Evolutionary conservation across 1,140 invertebrate genomes (phyloP), one percentile per base, ranked within the genome.

Genomic region (Aphelenchoides besseyi): DNA sequence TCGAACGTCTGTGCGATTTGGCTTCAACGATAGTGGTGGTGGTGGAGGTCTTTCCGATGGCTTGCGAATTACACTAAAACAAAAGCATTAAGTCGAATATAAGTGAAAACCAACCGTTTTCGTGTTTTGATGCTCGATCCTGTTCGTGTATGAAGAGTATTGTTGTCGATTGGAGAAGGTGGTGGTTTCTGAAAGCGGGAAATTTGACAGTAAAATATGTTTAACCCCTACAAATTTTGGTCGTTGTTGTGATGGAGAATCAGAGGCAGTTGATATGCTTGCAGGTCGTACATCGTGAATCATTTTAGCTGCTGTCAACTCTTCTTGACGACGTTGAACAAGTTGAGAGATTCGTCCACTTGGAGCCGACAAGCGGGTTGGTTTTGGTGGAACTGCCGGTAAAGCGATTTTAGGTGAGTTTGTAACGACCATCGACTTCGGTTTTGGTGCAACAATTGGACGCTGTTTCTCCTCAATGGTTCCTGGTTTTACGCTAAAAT

Each of bases 11-110:
- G 35, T n/a, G 35, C 32, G 37, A 23, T 30, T 54, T 55, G 30
- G 28, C 28, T 57, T 73, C 29, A 33, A 33, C n/a, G n/a, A n/a
- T 26, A 30, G n/a, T 5, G 72, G 72, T 3, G 72, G 71, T 16
- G 72, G 72, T 28, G 72, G 72, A 2, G 72, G 72, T 30, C 61
- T 35, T 29, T 23, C 29, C 26, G 72, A 73, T 16, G 72, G 72
- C 35, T 73, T 73, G 2, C 69, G 69, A 52, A 70, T 48, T 18
- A 41, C n/a, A 33, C 41, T 71, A 18, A 29, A 70, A 36, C 69
- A 30, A 18, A 70, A 1, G 32, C n/a, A n/a, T n/a, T n/a, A n/a
- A n/a, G n/a, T n/a, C n/a, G n/a, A n/a, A n/a, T n/a, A n/a, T n/a
- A n/a, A n/a, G n/a, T n/a, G n/a, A n/a, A n/a, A n/a, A n/a, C n/a